Percentiles rank a stretch among this genome's conserved stretches.
Evolutionary conservation across 1,140 invertebrate species (phyloP).

Genomic region (Eurosta solidaginis): DNA sequence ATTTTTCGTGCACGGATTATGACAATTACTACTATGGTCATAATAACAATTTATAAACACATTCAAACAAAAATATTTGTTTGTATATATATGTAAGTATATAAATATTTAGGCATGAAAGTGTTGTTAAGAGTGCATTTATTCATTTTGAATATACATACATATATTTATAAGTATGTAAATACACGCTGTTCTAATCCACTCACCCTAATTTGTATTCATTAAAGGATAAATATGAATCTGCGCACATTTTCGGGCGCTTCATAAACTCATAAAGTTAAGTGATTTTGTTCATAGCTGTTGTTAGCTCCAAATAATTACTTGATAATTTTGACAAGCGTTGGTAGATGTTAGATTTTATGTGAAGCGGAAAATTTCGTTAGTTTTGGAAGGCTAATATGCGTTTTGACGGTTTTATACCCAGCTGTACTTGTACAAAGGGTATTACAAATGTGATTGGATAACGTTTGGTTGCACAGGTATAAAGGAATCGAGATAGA

Average conservation of each 20-base stretch:
- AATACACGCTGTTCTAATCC: background rate
- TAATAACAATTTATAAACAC: background rate
- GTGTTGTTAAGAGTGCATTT: background rate
- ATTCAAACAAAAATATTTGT: too few species aligned
- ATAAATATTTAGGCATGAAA: too few species aligned
- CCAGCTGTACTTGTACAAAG: too few species aligned
- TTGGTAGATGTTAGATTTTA: background rate
- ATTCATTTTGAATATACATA: background rate
- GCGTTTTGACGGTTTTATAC: too few species aligned
- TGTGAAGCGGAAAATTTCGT: too few species aligned
- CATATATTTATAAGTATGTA: background rate
- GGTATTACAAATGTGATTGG: too few species aligned
- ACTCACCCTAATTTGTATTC: background rate
- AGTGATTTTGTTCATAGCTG: background rate
- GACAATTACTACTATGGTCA: conserved; percentile 5
- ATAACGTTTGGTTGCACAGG: too few species aligned
- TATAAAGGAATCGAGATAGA: too few species aligned
- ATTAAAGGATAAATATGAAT: background rate
- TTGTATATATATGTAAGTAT: background rate
- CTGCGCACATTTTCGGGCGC: background rate
- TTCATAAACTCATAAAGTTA: background rate
- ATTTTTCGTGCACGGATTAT: conserved; percentile 19
- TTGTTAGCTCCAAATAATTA: background rate
- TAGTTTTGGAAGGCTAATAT: too few species aligned
- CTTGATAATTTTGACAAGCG: background rate